Conservation (phyloP, 2,888 invertebrate genomes). For the Heliconius ethilla region DNA sequence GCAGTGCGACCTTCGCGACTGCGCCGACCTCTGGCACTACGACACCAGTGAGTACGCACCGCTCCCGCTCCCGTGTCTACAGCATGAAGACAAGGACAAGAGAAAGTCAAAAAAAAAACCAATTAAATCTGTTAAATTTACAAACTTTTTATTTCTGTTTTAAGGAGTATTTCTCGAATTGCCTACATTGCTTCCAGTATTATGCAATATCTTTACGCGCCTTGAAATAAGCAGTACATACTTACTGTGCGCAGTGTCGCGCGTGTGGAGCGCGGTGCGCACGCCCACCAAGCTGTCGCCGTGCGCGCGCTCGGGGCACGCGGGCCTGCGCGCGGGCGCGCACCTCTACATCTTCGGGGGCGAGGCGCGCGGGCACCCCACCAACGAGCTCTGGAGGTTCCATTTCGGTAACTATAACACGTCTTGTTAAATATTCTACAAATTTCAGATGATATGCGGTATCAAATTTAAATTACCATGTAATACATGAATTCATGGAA, state of each 20-base stretch:
- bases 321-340: slow-evolving; percentile 88
- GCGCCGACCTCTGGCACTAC: slow-evolving; percentile 90
- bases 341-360: slow-evolving; percentile 92
- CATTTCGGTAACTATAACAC: slow-evolving; percentile 85
- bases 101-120: too few relatives aligned
- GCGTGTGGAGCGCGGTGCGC: slow-evolving; percentile 85
- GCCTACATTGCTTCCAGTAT: not conserved
- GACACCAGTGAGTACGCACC: slow-evolving; percentile 81
- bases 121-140: not conserved
- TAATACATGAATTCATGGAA: too few relatives aligned
- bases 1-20: slow-evolving; percentile 90
- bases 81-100: too few relatives aligned
- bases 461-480: too few relatives aligned
- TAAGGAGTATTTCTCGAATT: too few relatives aligned
- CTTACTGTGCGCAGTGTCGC: slow-evolving; percentile 68
- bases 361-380: slow-evolving; percentile 86
- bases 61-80: too few relatives aligned
- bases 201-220: too few relatives aligned
- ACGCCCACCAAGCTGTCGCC: slow-evolving; percentile 79
- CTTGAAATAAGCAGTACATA: too few relatives aligned
- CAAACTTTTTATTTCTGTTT: not conserved
- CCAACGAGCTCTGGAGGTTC: slow-evolving; percentile 91
- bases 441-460: too few relatives aligned
- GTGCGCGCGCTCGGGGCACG: slow-evolving; percentile 88
- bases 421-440: too few relatives aligned